Conservation (phyloP, 2,113 vertebrate genomes). For the Ia io region DNA sequence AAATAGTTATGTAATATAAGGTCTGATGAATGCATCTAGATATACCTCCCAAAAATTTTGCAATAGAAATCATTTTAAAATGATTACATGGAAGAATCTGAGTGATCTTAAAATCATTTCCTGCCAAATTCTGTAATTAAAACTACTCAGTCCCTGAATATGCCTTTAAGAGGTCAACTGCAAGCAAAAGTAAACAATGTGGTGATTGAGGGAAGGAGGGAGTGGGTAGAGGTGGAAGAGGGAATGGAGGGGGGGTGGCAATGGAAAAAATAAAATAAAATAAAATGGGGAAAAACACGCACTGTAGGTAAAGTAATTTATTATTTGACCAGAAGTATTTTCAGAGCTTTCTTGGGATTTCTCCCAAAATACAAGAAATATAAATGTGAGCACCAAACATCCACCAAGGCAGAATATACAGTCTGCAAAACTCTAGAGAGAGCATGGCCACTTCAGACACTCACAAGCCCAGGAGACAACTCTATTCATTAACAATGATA, state of each 20-base stretch:
- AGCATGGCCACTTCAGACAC: rapidly evolving
- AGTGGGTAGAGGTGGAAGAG: background rate
- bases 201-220: background rate
- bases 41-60: background rate
- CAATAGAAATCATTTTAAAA: background rate
- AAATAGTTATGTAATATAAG: background rate
- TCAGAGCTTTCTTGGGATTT: background rate
- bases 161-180: background rate
- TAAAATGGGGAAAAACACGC: background rate
- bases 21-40: background rate
- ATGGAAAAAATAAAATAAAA: background rate
- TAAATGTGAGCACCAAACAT: background rate
- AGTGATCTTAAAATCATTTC: background rate
- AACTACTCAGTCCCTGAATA: background rate
- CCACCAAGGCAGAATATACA: background rate
- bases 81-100: background rate
- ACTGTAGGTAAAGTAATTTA: background rate
- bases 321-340: conserved; percentile 15
- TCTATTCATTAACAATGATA: background rate
- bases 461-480: no score
- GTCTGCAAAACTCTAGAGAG: background rate
- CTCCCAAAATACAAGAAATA: background rate
- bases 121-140: conserved; percentile 14
- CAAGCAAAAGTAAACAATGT: background rate
- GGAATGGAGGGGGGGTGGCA: background rate